Conservation (phyloP, 2,888 invertebrate species). For the Therioaphis trifolii region DNA sequence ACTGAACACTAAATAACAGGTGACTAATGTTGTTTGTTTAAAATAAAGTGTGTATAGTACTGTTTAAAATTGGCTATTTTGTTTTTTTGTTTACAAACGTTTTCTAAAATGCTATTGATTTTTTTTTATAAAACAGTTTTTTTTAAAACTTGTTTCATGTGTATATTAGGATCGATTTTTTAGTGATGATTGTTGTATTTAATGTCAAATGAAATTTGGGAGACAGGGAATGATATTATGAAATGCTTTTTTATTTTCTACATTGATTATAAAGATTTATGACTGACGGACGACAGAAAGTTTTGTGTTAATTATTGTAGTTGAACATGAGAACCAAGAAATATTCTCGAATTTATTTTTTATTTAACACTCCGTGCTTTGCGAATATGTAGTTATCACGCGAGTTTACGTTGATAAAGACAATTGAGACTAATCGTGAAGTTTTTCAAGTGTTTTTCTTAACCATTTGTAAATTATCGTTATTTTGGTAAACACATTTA, state of each 20-base stretch:
- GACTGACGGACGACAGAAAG: conserved; percentile 36
- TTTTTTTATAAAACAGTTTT: neutral
- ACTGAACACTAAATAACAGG: neutral
- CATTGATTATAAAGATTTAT: neutral
- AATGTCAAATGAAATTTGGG: neutral
- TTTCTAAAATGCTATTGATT: too few relatives aligned
- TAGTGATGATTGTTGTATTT: neutral
- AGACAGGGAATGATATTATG: neutral
- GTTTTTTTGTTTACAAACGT: neutral
- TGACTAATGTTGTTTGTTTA: neutral
- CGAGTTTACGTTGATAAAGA: conserved; percentile 39
- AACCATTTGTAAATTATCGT: neutral
- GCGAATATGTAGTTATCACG: conserved; percentile 10
- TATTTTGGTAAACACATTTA: conserved; percentile 3
- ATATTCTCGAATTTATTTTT: conserved; percentile 23
- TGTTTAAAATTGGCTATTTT: neutral
- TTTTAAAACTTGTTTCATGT: neutral
- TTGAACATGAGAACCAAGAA: conserved; percentile 33
- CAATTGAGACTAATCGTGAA: conserved; percentile 31
- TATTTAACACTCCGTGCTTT: conserved; percentile 23
- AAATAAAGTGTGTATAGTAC: neutral
- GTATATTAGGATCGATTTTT: neutral
- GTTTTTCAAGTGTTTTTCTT: conserved; percentile 22
- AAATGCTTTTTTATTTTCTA: neutral
- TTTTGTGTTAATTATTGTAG: conserved; percentile 38